phyloP scores from a whole-genome alignment of 2,797 vertebrate genomes.

The Chelon labrosus region DNA sequence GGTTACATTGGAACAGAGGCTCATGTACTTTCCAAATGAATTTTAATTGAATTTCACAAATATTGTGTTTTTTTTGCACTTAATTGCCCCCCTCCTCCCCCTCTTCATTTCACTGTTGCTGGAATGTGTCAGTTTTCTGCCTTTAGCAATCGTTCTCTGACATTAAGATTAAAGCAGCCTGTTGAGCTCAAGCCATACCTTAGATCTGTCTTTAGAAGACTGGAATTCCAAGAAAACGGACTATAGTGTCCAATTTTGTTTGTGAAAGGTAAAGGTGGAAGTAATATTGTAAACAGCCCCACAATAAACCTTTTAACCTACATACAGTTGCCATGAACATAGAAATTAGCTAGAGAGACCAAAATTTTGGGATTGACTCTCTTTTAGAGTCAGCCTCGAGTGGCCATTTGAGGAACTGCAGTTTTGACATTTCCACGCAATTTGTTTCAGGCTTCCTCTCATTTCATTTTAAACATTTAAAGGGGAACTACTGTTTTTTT shows the following conservation, averaged over 20 bases:
- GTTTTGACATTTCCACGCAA: no score
- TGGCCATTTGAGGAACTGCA: no score
- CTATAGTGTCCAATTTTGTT: background rate
- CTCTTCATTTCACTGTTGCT: background rate
- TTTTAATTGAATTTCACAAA: constrained; percentile 15
- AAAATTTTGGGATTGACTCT: no score
- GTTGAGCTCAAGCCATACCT: no score
- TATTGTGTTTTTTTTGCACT: background rate
- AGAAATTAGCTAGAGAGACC: no score
- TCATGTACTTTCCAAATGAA: background rate
- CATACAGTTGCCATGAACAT: no score
- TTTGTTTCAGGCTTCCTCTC: no score
- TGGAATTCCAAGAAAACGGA: background rate
- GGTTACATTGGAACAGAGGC: constrained; percentile 7
- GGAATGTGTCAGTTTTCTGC: background rate
- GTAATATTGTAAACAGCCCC: background rate
- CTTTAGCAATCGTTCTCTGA: background rate
- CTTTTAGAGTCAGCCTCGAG: no score
- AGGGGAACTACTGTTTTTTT: no score
- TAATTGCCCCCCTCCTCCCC: background rate
- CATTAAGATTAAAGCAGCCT: background rate
- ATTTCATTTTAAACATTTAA: no score
- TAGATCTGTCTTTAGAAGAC: background rate
- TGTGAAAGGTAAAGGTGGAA: background rate
- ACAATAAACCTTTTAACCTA: no score